phyloP scores from a whole-genome alignment of 2,113 vertebrate species.

The Oryzias woworae region DNA sequence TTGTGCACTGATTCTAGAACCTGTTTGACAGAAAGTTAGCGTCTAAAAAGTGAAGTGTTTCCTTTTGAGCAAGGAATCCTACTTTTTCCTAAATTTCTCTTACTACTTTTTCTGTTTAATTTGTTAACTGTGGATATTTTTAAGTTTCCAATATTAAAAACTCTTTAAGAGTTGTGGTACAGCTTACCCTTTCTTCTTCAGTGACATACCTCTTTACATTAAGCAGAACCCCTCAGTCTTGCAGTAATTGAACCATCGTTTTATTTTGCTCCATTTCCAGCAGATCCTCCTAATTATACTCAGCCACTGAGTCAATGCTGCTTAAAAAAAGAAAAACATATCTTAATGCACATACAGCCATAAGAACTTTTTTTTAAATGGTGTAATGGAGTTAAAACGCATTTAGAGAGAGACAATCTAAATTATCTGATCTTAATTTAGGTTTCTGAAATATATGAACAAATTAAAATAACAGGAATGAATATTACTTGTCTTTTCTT shows the following conservation, averaged over 20 bases:
- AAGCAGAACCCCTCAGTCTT: conserved; percentile 40
- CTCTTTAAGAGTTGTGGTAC: conserved; percentile 54
- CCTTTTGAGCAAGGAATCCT: not conserved
- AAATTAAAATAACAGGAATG: conserved; percentile 29
- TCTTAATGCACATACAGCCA: conserved; percentile 19
- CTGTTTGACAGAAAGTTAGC: conserved; percentile 13
- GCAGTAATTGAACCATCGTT: conserved; percentile 53
- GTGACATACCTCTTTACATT: conserved; percentile 58
- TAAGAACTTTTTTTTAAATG: conserved; percentile 21
- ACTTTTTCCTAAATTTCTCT: conserved; percentile 24
- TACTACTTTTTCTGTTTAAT: conserved; percentile 34
- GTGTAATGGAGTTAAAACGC: conserved; percentile 47
- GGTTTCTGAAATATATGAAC: conserved; percentile 25
- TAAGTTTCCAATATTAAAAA: conserved; percentile 59
- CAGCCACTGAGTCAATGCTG: conserved; percentile 29
- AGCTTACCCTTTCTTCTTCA: conserved; percentile 51
- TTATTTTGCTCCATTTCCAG: conserved; percentile 41
- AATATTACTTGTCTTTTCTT: conserved; percentile 20
- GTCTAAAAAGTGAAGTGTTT: not conserved
- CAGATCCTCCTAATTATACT: conserved; percentile 18
- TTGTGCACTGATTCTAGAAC: conserved; percentile 8
- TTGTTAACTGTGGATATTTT: conserved; percentile 28
- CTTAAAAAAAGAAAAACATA: conserved; percentile 31
- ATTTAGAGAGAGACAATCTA: conserved; percentile 31
- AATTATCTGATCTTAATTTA: conserved; percentile 44